Percentiles rank a stretch among this genome's conserved stretches.
Evolutionary conservation across 2,797 vertebrate genomes (phyloP).

Genomic region (Discoglossus pictus): DNA sequence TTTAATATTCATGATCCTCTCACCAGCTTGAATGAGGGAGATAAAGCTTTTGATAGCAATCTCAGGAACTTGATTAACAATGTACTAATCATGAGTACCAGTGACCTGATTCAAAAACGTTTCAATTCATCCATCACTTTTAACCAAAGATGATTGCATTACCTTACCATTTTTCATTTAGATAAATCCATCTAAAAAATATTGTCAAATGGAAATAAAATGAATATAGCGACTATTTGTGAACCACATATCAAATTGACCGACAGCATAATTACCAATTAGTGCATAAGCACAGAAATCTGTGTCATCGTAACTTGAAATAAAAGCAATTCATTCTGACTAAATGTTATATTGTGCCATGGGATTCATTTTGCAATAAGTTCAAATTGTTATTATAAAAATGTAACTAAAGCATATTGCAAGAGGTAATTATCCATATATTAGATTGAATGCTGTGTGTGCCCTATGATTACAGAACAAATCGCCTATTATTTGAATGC

Average conservation of each 20-base stretch:
- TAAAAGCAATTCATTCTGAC: conserved; percentile 74
- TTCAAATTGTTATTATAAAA: conserved; percentile 76
- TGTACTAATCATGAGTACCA: conserved; percentile 83
- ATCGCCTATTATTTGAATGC: conserved; percentile 79
- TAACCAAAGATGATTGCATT: conserved; percentile 80
- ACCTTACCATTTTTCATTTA: conserved; percentile 78
- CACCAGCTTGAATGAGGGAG: conserved; percentile 75
- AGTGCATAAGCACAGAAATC: conserved; percentile 64
- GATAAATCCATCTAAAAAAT: conserved; percentile 77
- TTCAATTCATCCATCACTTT: conserved; percentile 77
- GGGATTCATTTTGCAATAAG: conserved; percentile 82
- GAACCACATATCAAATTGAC: conserved; percentile 76
- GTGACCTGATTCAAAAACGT: conserved; percentile 82
- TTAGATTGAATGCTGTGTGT: conserved; percentile 74
- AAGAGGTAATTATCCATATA: conserved; percentile 78
- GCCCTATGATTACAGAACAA: conserved; percentile 73
- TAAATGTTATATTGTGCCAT: conserved; percentile 78
- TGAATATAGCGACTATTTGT: conserved; percentile 64
- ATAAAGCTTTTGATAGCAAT: conserved; percentile 82
- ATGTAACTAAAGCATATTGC: conserved; percentile 74
- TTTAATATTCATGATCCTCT: conserved; percentile 85
- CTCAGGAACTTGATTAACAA: conserved; percentile 84
- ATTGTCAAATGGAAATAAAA: conserved; percentile 55
- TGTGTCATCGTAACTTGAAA: conserved; percentile 62
- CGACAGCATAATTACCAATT: conserved; percentile 76